These are phyloP conservation scores for Tipula unca DNA, from an alignment of 2,888 invertebrate species.

Conservation along the genomic window DNA sequence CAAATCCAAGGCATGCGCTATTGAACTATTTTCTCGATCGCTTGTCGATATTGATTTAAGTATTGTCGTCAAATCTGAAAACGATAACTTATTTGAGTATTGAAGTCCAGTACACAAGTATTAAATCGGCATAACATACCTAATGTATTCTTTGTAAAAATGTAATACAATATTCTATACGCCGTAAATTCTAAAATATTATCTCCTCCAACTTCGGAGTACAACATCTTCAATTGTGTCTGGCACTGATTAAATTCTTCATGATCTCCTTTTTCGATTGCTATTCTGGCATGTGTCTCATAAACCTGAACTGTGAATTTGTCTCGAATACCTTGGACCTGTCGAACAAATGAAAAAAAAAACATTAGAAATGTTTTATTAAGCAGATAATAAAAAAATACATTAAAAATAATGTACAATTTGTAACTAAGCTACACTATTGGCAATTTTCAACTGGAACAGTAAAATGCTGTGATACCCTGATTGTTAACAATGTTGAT, in stretches of 20 bases:
- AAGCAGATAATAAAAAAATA: no score
- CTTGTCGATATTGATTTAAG: conserved; percentile 68
- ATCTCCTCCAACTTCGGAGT: conserved; percentile 64
- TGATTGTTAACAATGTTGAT: no score
- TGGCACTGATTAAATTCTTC: conserved; percentile 99
- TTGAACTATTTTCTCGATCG: conserved; percentile 72
- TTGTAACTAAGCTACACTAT: no score
- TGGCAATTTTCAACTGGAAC: no score
- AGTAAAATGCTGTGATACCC: no score
- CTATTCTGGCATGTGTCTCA: conserved; percentile 96
- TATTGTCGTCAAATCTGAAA: conserved; percentile 83
- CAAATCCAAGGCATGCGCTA: conserved; percentile 78
- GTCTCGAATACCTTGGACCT: conserved; percentile 94
- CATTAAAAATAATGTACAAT: no score
- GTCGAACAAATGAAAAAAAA: no score
- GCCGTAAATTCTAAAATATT: conserved; percentile 91
- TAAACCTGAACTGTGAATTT: conserved; percentile 95
- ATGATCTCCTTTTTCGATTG: conserved; percentile 95
- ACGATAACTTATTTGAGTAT: conserved; percentile 14
- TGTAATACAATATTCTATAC: conserved; percentile 93
- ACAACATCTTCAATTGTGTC: conserved; percentile 93
- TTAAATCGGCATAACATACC: conserved; percentile 52
- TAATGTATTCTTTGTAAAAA: conserved; percentile 94
- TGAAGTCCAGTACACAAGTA: background rate
- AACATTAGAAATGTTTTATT: no score